Conservation (phyloP, 2,797 vertebrate genomes). For the Anas acuta region DNA sequence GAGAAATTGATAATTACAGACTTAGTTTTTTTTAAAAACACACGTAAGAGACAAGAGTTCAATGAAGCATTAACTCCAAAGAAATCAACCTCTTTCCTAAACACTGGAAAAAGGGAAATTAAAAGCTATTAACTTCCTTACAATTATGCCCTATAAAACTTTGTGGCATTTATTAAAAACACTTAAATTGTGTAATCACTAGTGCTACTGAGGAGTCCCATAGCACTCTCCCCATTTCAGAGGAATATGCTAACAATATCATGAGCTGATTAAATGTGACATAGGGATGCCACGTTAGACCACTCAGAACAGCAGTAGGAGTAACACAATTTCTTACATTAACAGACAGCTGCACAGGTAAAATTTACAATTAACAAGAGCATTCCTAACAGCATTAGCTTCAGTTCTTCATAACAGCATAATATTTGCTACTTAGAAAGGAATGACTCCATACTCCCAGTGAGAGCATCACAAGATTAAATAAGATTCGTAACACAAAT, state of each 20-base stretch:
- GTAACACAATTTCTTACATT: not conserved
- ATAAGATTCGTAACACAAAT: not conserved
- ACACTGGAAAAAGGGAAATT: not conserved
- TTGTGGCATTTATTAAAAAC: not conserved
- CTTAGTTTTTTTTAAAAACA: not conserved
- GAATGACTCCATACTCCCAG: not conserved
- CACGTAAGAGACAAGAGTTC: not conserved
- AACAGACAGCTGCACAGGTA: not conserved
- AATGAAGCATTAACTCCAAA: not conserved
- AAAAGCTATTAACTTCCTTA: not conserved
- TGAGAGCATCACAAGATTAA: not conserved
- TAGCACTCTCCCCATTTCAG: not conserved
- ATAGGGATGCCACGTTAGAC: not conserved
- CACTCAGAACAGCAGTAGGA: not conserved
- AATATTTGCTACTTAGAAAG: not conserved
- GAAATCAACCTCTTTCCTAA: not conserved
- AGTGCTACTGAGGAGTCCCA: not conserved
- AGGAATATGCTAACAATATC: not conserved
- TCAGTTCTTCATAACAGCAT: not conserved
- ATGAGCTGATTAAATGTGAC: not conserved
- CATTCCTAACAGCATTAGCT: not conserved
- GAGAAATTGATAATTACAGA: not conserved
- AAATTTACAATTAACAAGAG: not conserved
- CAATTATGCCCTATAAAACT: not conserved
- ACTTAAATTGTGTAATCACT: not conserved